These are phyloP conservation scores for Papilio glaucus DNA, from an alignment of 1,140 invertebrate genomes.

Conservation along the genomic window DNA sequence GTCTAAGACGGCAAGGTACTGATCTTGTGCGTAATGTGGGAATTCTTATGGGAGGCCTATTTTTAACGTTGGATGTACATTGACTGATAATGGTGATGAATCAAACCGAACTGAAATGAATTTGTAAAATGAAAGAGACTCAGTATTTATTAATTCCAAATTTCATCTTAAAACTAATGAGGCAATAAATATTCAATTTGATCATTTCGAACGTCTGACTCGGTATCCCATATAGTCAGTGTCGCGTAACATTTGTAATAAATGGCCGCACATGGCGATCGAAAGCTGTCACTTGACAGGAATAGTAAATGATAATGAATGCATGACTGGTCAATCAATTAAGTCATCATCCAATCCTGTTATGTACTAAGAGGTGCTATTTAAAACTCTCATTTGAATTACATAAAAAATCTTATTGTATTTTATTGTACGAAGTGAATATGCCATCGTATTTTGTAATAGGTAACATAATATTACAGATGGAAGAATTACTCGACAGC, in stretches of 20 bases:
- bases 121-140: no score
- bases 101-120: no score
- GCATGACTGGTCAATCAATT: background rate
- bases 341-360: background rate
- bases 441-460: background rate
- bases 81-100: no score
- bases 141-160: background rate
- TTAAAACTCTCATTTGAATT: background rate
- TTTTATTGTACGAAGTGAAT: no score
- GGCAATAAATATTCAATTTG: slow-evolving; percentile 14
- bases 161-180: background rate
- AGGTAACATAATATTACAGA: background rate
- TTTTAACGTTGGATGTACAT: no score
- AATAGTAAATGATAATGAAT: background rate
- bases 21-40: no score
- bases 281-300: background rate
- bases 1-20: background rate
- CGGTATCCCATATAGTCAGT: background rate
- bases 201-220: background rate
- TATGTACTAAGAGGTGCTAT: background rate
- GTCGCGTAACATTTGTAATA: slow-evolving; percentile 10
- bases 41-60: no score
- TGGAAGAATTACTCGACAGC: background rate
- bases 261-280: slow-evolving; percentile 12
- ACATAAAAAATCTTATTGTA: background rate